Evolutionary conservation across 2,113 vertebrate genomes (phyloP), one percentile per base, ranked within the genome.

Genomic region (Callospermophilus lateralis): DNA sequence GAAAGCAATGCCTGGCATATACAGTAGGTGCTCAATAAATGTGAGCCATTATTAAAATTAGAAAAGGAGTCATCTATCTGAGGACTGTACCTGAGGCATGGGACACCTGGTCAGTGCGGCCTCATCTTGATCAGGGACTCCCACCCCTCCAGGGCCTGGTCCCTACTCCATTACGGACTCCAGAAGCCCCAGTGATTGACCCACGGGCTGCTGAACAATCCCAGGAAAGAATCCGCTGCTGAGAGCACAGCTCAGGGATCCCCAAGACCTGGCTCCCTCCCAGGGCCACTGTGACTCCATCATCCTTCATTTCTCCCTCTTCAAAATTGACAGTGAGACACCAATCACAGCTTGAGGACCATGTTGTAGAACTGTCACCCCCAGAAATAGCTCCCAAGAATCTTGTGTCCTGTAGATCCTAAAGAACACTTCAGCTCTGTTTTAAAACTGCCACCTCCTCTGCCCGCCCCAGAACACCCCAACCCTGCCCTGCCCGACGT

Each of bases 271-370:
- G 8, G 8, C 45, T n/a, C 11, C 24, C 26, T 63, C 51, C 51
- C 28, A 53, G 39, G n/a, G 30, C n/a, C 39, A 15, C 70, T 53
- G 55, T 7, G 42, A 42, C 19, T 28, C 51, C 73, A 73, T 77
- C 16, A 2, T 20, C 22, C 68, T 2, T 28, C 20, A 61, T 72
- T 58, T 51, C 42, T n/a, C 32, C 30, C 6, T 94, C 91, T 76
- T 42, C 86, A 48, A 65, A 91, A 15, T 16, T 4, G 0, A 8
- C 26, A 61, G 45, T 15, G n/a, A 94, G 42, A 77, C 48, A 63
- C 51, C 61, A 84, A 65, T 45, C 78, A 51, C 81, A 94, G 78
- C 86, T 94, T 45, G 93, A 95, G 53, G 51, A 30, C 58, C 6
- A 1, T 26, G 72, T 67, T 70, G 84, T 68, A 80, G 79, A 91